Evolutionary conservation across 1,140 invertebrate species (phyloP), one percentile per base, ranked within the genome.

Genomic region (Saccostrea glomerata): DNA sequence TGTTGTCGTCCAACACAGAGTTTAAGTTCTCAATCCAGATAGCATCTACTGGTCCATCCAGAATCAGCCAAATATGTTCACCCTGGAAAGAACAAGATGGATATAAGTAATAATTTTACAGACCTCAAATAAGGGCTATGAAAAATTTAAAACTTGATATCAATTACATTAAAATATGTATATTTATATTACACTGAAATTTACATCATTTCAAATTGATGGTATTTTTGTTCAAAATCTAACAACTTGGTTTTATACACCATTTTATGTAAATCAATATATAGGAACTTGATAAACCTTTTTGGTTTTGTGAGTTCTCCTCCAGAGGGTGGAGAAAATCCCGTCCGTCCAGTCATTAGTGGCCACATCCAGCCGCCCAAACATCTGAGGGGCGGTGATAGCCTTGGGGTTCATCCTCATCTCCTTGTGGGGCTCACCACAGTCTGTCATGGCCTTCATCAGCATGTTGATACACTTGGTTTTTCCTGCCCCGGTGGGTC

Each of bases 271-370:
- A 63, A 63, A 63, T 63, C 17, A 17, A 63, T 17, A 20, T 6
- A 63, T 20, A 20, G 17, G 58, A 6, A 17, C 58, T 20, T 63
- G 4, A 13, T 25, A 30, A 89, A 96, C 97, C 97, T 97, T 97
- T 94, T 98, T 99, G 0, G 97, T 94, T 95, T 98, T 99, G 0
- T 98, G 95, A 0, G 98, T 99, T 95, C 98, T 98, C 82, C 98
- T 96, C 98, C 98, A 99, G 0, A 99, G 95, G 0, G 98, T 98
- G 20, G 98, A 99, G 95, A 99, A 99, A 90, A 99, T 99, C 2
- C 98, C 98, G 95, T 99, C 98, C 0, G 98, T 99, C 98, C 98
- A 99, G 93, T 99, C 98, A 94, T 99, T 99, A 0, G 98, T 99
- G 6, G 98, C 98, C 0, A 99, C 98, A 94, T 99, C 98, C 47